Base-by-base conservation (phyloP, 2,113 vertebrate genomes). In the Donacobius atricapilla region DNA sequence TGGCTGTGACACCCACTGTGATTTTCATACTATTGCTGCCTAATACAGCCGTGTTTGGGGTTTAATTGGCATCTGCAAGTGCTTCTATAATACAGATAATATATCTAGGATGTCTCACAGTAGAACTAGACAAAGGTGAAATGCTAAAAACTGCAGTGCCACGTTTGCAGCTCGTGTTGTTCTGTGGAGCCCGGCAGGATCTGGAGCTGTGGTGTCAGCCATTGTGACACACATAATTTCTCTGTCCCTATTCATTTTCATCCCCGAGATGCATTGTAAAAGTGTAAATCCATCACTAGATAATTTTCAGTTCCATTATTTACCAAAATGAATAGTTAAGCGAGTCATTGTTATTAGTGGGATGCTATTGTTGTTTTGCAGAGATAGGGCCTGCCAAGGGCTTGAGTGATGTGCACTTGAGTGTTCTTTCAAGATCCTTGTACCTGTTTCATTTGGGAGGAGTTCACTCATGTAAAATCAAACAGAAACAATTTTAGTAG, bases 271-370 rank as follows among this genome's bases (percentile, higher is more conserved):
- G 80, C 87, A 76, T 95, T 95, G 96, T 94, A 87, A 35, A 93
- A 89, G 89, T 94, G 94, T 95, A 97, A 95, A 97, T 94, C 94
- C 94, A 95, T 96, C 95, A 96, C 96, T 82, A 89, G 96, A 91
- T 95, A 97, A 97, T 96, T 97, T 96, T 89, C 96, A 96, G 93
- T 95, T 91, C 96, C 93, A 96, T 96, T 96, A 95, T 95, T 97
- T 96, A 96, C 94, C 79, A 75, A 97, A 96, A 95, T 96, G 95
- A 97, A 96, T 95, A 96, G 91, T 96, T 97, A 95, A 96, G 95
- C 89, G 91, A 96, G 93, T 65, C 87, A 92, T 97, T 97, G 95
- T 96, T 96, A 87, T 94, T 95, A 82, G 91, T 57, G 95, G 91
- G 91, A 85, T 89, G 95, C 94, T 84, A 87, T 95, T 97, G 96